Evolutionary conservation across 1,140 invertebrate species (phyloP).

Genomic region (Microplitis demolitor): DNA sequence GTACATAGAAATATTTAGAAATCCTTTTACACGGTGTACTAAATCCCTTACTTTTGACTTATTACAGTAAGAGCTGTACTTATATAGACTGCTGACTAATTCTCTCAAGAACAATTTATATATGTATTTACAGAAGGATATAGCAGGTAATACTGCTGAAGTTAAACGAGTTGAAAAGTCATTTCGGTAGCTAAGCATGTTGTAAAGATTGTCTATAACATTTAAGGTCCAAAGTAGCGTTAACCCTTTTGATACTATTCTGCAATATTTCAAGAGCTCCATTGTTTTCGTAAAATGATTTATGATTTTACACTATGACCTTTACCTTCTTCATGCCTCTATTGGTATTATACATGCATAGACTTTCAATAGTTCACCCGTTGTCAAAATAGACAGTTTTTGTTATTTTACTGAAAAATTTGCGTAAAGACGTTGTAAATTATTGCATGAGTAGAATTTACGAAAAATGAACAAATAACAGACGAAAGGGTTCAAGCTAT

Average conservation of each 20-base stretch:
- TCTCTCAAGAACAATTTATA: background rate
- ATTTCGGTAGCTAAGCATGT: constrained; percentile 11
- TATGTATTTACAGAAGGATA: background rate
- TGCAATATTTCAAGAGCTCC: constrained; percentile 34
- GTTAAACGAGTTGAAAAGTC: constrained; percentile 16
- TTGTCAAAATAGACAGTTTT: background rate
- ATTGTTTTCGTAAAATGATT: constrained; percentile 38
- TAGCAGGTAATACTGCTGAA: background rate
- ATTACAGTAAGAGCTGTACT: too few relatives aligned
- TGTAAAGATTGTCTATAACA: background rate
- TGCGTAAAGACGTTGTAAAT: constrained; percentile 47
- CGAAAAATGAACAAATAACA: constrained; percentile 24
- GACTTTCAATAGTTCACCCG: background rate
- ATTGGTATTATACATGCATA: background rate
- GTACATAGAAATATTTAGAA: too few relatives aligned
- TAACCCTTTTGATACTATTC: constrained; percentile 36
- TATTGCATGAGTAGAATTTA: constrained; percentile 36
- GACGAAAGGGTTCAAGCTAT: constrained; percentile 19
- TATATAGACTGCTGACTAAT: background rate
- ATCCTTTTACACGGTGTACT: background rate
- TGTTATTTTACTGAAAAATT: constrained; percentile 32
- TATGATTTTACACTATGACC: constrained; percentile 24
- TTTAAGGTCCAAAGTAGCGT: background rate
- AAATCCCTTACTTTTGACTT: constrained; percentile 26
- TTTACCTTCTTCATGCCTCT: constrained; percentile 12